A percentile compares a stretch with the other conserved stretches of the same genome.
phyloP scores from a whole-genome alignment of 2,888 invertebrate genomes.

The Nomada ruficornis region DNA sequence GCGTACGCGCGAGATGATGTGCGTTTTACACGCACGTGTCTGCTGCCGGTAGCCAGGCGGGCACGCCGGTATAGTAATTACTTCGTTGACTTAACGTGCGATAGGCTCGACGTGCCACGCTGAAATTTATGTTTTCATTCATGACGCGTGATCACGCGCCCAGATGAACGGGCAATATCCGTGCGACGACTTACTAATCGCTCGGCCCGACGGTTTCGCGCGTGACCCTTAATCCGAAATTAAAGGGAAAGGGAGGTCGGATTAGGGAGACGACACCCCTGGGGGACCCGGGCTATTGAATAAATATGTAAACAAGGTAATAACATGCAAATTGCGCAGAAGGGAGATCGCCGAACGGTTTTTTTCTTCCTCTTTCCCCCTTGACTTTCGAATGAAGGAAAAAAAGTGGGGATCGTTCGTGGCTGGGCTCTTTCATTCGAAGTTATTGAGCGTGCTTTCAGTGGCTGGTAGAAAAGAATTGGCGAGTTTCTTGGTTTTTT shows the following conservation, averaged over 20 bases:
- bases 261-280: slow-evolving; percentile 68
- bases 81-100: slow-evolving; percentile 64
- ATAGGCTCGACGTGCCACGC: slow-evolving; percentile 53
- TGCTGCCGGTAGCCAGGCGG: slow-evolving; percentile 23
- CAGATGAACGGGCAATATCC: slow-evolving; percentile 45
- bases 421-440: too few species aligned
- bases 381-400: slow-evolving; percentile 36
- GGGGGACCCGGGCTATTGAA: slow-evolving; percentile 74
- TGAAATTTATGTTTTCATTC: slow-evolving; percentile 64
- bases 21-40: slow-evolving; percentile 32
- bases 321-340: slow-evolving; percentile 82
- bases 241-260: slow-evolving; percentile 68
- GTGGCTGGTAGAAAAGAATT: too few species aligned
- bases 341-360: slow-evolving; percentile 51
- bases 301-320: slow-evolving; percentile 81
- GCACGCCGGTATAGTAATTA: slow-evolving; percentile 52
- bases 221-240: slow-evolving; percentile 73
- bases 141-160: slow-evolving; percentile 39
- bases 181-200: slow-evolving; percentile 67
- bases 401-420: neutral
- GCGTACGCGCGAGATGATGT: neutral
- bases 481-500: too few species aligned
- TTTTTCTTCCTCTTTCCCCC: slow-evolving; percentile 4
- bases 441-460: too few species aligned
- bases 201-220: slow-evolving; percentile 37